Evolutionary conservation across 2,888 invertebrate genomes (phyloP), one percentile per base, ranked within the genome.

Genomic region (Cephus rjabovi): DNA sequence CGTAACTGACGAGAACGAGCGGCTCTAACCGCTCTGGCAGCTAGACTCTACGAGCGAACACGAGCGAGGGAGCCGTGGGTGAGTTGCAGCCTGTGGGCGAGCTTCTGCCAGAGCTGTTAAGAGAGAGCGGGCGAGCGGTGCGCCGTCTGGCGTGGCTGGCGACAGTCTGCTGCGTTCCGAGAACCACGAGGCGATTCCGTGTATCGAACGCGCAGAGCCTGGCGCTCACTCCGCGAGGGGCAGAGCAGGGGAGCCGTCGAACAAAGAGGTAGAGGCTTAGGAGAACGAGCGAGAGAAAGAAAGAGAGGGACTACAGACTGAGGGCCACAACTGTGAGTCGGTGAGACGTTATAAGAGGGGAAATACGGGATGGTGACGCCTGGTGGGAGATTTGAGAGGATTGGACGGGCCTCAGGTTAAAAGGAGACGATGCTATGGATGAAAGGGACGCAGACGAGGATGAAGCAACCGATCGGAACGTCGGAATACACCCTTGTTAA

Each of bases 161-260:
- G 90, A 90, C 89, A 90, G 90, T 90, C 90, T 90, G 89, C 90
- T 87, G 89, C 87, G 87, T 90, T 90, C 90, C 88, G 84, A 90
- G 90, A 90, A 90, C 86, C 90, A 90, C 90, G 90, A 88, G 90
- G 90, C 87, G 86, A 90, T 90, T 90, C 90, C 90, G 89, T 90
- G 90, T 90, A 90, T 90, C 89, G 90, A 90, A 85, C 89, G 87
- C 83, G 75, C 76, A 73, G 34, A 56, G 87, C 85, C 84, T 86
- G 84, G 86, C 83, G 81, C 83, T 83, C 56, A 56, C 56, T 82
- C 83, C 81, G 83, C 81, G 83, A 82, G 83, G 87, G 88, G 85
- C 79, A 83, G 80, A 79, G 79, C 77, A 80, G 80, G 78, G 77
- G 76, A 79, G 79, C 78, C 75, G 81, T 71, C 12, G 12, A 35